Base-by-base conservation (phyloP, 2,113 vertebrate genomes). In the Sialia sialis region DNA sequence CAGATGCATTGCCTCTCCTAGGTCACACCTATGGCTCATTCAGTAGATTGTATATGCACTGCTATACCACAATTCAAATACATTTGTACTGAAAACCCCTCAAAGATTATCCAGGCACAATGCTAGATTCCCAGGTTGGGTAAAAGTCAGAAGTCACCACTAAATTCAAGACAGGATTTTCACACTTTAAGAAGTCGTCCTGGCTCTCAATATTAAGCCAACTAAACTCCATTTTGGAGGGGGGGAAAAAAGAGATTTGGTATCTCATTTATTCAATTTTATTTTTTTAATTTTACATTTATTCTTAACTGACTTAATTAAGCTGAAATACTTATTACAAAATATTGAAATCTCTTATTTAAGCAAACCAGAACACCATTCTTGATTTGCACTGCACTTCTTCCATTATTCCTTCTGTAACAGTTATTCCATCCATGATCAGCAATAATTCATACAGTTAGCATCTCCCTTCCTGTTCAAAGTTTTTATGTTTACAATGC, bases 161-260 rank as follows among this genome's bases (percentile, higher is more conserved):
- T 68, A 86, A 76, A 83, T 36, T n/a, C 25, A 93, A 76, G 17
- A 67, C 25, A 52, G 25, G 23, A 11, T 52, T 90, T 87, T 69
- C 55, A 43, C 7, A 17, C 32, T 67, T 67, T 23, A 70, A 72
- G 58, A 90, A 70, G 41, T 49, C 38, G 29, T 48, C 9, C 12
- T 36, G 15, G 11, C 25, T 87, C 49, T 70, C n/a, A 69, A 2
- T 8, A 49, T 43, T 39, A 59, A n/a, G 36, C 16, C 36, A 80
- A 32, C 34, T 38, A 25, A 70, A 34, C 9, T 63, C 34, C 3
- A 5, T 25, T 79, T 22, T 12, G 26, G 26, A 51, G 51, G 0
- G 8, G 13, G 4, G 4, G 0, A 3, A 18, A 20, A 46, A 46
- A 46, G 13, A 8, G 4, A 44, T 56, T 75, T 29, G 10, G 4